A percentile compares a stretch with the other conserved stretches of the same genome.
Evolutionary conservation across 2,888 invertebrate genomes (phyloP).

Genomic region (Hirtodrosophila cameraria): DNA sequence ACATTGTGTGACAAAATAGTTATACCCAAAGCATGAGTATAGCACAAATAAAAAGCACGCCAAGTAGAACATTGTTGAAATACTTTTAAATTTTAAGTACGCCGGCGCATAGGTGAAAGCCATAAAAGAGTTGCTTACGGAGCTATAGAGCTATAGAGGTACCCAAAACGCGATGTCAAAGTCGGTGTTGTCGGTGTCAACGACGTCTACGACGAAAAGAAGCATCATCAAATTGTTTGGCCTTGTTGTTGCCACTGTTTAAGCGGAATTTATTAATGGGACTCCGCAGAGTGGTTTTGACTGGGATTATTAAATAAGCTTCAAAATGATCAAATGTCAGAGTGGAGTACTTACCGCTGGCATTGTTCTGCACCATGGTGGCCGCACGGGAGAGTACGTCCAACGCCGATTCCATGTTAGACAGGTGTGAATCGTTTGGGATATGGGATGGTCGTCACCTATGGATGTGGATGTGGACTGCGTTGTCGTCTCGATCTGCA

Average conservation of each 20-base stretch:
- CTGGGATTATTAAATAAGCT: constrained; percentile 29
- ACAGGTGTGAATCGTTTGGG: constrained; percentile 1
- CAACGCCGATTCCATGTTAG: constrained; percentile 90
- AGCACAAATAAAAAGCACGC: neutral
- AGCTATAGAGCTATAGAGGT: constrained; percentile 5
- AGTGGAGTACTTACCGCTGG: constrained; percentile 81
- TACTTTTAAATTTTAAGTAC: constrained; percentile 40
- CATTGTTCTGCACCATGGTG: constrained; percentile 93
- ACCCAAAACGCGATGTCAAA: constrained; percentile 7
- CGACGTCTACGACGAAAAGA: constrained; percentile 19
- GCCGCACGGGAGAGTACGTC: constrained; percentile 95
- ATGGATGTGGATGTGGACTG: constrained; percentile 52
- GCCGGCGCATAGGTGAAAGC: constrained; percentile 66
- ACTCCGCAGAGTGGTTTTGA: constrained; percentile 17
- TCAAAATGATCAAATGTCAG: constrained; percentile 14
- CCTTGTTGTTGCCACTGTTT: constrained; percentile 29
- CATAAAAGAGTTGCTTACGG: constrained; percentile 54
- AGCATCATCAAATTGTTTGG: constrained; percentile 40
- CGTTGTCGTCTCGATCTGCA: constrained; percentile 59
- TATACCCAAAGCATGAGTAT: neutral
- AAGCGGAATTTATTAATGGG: constrained; percentile 64
- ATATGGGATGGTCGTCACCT: constrained; percentile 28
- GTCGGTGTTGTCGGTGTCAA: constrained; percentile 18
- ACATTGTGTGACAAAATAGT: neutral
- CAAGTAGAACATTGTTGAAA: constrained; percentile 45